Base-by-base conservation (phyloP, 1,140 invertebrate genomes). In the Chrysomallon squamiferum region DNA sequence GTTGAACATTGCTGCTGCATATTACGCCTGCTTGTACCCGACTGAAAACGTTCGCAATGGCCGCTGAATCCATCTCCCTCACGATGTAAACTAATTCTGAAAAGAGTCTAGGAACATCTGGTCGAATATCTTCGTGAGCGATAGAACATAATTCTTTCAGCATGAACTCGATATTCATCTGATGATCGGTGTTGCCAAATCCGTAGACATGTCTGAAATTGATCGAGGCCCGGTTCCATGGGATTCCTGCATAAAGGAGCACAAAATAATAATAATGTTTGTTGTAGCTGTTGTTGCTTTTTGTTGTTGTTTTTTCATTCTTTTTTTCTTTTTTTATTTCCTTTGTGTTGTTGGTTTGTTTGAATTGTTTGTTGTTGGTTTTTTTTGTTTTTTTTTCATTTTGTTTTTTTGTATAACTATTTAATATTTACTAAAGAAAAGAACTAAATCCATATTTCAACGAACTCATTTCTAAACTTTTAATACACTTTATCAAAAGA, bases 51-150 rank as follows among this genome's bases (percentile, higher is more conserved):
- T 66, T 47, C 5, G 45, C 20, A n/a, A 81, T 43, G 41, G 68
- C 63, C 2, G 27, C n/a, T 25, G 58, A 22, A 49, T 74, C 69
- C 66, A 79, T 32, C n/a, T 71, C 52, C 60, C 68, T 69, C 68
- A 82, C 71, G 11, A 68, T 52, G 32, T 68, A 50, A 15, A 83
- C 75, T 7, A 83, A 63, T 3, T 82, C 75, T 27, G 79, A 71
- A 68, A 88, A 88, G 22, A 86, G 65, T 9, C 68, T 56, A 3
- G 87, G 85, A 32, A 83, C 80, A 30, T 87, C 78, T 25, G 69
- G 68, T 11, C 67, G 67, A 20, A 78, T 57, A 30, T 65, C 72
- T 7, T 66, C 32, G 5, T 38, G 45, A 3, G 76, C 73, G 9
- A 41, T 56, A 2, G 22, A 4, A 30, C 76, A 78, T 32, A 78